These are phyloP conservation scores for Sanderia malayensis DNA, from an alignment of 30 jellyfish, hydroid and myxozoan species.

Conservation along the genomic window DNA sequence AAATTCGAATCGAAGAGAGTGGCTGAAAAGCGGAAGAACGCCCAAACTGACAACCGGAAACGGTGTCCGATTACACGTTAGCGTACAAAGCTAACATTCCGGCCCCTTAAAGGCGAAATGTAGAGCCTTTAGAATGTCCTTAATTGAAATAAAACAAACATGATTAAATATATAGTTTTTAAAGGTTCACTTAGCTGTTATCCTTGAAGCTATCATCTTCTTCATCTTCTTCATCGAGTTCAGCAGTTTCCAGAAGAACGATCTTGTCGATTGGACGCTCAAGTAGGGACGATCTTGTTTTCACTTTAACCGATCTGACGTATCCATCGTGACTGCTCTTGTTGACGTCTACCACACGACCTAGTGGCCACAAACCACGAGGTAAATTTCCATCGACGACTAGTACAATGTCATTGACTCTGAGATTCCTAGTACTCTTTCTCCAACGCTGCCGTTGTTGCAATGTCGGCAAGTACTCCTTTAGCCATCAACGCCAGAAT, in stretches of 20 bases:
- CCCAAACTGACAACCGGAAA: too few relatives aligned
- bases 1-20: too few relatives aligned
- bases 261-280: background rate
- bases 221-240: background rate
- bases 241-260: background rate
- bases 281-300: background rate
- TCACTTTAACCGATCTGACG: background rate
- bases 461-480: background rate
- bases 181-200: too few relatives aligned
- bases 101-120: slow-evolving; percentile 1
- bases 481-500: background rate
- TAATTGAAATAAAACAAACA: background rate
- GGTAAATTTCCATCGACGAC: background rate
- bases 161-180: background rate
- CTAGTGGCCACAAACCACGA: background rate
- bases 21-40: too few relatives aligned
- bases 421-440: background rate
- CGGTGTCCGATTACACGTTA: too few relatives aligned
- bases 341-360: background rate
- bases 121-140: too few relatives aligned
- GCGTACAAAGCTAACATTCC: too few relatives aligned
- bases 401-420: background rate
- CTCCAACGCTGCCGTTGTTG: background rate
- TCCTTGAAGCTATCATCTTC: too few relatives aligned
- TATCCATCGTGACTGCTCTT: background rate